These are phyloP conservation scores for Chelmon rostratus DNA, from an alignment of 2,797 vertebrate genomes.

Conservation along the genomic window DNA sequence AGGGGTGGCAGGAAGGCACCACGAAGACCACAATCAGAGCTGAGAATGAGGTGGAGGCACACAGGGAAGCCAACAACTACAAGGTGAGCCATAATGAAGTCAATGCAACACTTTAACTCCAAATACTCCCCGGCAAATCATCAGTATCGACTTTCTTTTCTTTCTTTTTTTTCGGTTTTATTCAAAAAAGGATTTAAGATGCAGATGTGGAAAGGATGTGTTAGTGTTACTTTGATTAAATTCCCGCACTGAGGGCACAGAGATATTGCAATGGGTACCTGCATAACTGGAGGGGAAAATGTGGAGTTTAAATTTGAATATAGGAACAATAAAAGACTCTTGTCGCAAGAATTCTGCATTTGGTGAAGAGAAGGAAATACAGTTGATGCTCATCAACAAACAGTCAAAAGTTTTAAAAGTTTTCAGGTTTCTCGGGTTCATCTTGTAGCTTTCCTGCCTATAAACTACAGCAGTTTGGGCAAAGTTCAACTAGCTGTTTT, in stretches of 20 bases:
- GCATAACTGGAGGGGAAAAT: neutral
- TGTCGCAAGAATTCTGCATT: neutral
- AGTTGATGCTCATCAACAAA: neutral
- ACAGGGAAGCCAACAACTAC: conserved; percentile 91
- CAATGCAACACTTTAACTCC: neutral
- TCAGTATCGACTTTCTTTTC: neutral
- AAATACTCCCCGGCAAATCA: neutral
- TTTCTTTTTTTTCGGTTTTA: too few relatives aligned
- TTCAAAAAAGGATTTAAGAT: neutral
- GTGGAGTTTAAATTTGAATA: neutral
- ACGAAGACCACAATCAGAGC: conserved; percentile 87
- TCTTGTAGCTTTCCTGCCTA: neutral
- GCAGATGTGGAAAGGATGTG: neutral
- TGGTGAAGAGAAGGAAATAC: neutral
- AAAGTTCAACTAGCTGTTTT: neutral
- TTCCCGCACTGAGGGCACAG: neutral
- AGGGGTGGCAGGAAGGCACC: conserved; percentile 85
- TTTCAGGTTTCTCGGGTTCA: neutral
- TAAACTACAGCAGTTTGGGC: neutral
- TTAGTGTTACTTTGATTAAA: neutral
- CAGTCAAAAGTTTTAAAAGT: too few relatives aligned
- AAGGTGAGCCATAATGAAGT: conserved; percentile 74
- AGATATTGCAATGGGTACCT: neutral
- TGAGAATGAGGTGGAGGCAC: conserved; percentile 90
- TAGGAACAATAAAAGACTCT: neutral